These are phyloP conservation scores for Dipus sagitta DNA, from an alignment of 2,797 vertebrate species.

Conservation along the genomic window DNA sequence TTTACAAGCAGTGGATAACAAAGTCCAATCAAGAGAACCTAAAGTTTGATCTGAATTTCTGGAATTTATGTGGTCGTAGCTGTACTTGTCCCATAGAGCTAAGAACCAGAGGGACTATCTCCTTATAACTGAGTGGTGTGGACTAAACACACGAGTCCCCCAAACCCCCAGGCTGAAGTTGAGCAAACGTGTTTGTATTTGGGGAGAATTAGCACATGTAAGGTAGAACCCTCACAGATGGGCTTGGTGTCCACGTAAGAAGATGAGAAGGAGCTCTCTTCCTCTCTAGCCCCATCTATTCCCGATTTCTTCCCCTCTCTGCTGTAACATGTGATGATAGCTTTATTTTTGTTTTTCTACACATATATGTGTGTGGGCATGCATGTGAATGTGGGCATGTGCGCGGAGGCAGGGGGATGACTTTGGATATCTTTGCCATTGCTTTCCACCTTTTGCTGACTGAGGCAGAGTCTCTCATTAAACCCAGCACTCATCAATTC, in stretches of 20 bases:
- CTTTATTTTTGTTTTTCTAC: no score
- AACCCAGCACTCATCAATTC: no score
- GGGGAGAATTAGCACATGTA: not conserved
- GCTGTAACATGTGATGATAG: not conserved
- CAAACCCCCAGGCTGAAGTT: not conserved
- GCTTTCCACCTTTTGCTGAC: no score
- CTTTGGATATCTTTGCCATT: no score
- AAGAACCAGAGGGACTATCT: not conserved
- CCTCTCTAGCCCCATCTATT: rapidly evolving
- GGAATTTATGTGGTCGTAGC: not conserved
- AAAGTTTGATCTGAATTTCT: not conserved
- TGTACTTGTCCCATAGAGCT: not conserved
- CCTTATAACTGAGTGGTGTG: not conserved
- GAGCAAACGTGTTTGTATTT: not conserved
- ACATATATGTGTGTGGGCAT: no score
- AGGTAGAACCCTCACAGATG: no score
- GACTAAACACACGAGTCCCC: not conserved
- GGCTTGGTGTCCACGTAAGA: not conserved
- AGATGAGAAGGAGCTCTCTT: no score
- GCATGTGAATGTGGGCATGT: no score
- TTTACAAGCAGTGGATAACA: not conserved
- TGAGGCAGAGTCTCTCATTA: no score
- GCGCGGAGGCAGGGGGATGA: no score
- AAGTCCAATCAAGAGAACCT: not conserved
- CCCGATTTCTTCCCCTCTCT: not conserved